Evolutionary conservation across 2,888 invertebrate genomes (phyloP), one percentile per base, ranked within the genome.

Genomic region (Lutraria lutraria): DNA sequence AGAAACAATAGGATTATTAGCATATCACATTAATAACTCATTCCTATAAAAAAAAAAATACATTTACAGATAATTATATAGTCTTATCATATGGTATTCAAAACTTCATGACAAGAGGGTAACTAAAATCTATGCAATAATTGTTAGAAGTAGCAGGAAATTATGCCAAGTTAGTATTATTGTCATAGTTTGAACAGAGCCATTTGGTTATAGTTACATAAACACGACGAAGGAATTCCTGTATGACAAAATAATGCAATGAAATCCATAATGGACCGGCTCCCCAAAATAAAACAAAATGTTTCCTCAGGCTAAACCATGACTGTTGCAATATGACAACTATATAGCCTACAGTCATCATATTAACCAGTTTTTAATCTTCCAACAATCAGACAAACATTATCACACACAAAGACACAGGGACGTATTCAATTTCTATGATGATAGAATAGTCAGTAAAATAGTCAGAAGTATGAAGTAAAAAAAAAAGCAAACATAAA

Each of bases 171-270:
- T 8, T 68, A 12, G 63, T 4, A 68, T 12, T 25, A n/a, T 10
- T 25, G 43, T 68, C 63, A 56, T 68, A 25, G 25, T 68, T 68
- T 12, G 2, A 25, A 68, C 21, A 12, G n/a, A 68, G 25, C 25
- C 63, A 68, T 68, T 68, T 68, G 63, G 63, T 68, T 25, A 68
- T 68, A 68, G 63, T 68, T 68, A 68, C 63, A 25, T 25, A 43
- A 43, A 43, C 43, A 43, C 43, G 4, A 43, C 43, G 25, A n/a
- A 68, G 12, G 25, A n/a, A 68, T 68, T 68, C 25, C 63, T 10
- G 63, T 25, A 68, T 68, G 63, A 68, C 25, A 68, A 68, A n/a
- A 68, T 68, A 25, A 25, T 68, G 63, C 63, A 25, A 10, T 25
- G 63, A 68, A n/a, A 13, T 12, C 63, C 25, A 68, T 6, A 8